Percentiles rank a stretch among this genome's conserved stretches.
Conservation (phyloP, 2,797 vertebrate genomes). For the Anniella stebbinsi region DNA sequence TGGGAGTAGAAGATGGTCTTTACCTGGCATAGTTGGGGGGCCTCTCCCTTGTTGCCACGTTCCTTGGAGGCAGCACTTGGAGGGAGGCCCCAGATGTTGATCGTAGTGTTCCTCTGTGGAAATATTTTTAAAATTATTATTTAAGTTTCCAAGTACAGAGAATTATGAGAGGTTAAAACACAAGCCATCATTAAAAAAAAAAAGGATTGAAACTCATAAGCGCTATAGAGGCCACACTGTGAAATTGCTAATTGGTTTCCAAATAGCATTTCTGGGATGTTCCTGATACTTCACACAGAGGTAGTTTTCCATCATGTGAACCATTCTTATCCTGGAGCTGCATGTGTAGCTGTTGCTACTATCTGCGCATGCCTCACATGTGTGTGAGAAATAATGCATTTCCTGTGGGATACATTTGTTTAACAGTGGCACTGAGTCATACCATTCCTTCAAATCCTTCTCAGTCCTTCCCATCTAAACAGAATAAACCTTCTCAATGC, state of each 20-base stretch:
- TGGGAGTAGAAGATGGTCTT: too few relatives aligned
- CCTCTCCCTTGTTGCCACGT: too few relatives aligned
- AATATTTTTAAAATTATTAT: background rate
- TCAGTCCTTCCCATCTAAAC: background rate
- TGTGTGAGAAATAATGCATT: slow-evolving; percentile 20
- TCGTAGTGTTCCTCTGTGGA: background rate
- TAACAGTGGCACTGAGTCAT: slow-evolving; percentile 27
- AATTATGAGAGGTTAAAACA: background rate
- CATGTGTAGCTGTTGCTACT: background rate
- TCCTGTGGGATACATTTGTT: slow-evolving; percentile 26
- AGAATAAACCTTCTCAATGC: slow-evolving; percentile 4
- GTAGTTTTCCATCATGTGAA: background rate
- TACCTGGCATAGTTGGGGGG: too few relatives aligned
- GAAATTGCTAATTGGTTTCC: background rate
- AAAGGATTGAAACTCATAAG: background rate
- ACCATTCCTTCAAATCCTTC: background rate
- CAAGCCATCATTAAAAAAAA: background rate
- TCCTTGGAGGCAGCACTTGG: too few relatives aligned
- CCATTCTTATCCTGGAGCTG: background rate
- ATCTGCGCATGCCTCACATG: background rate
- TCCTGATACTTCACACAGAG: background rate
- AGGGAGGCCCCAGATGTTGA: too few relatives aligned
- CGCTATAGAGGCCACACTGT: background rate
- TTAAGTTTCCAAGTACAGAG: background rate
- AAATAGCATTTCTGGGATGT: background rate